Base-by-base conservation (phyloP, 2,888 invertebrate genomes). In the Metellina segmentata region DNA sequence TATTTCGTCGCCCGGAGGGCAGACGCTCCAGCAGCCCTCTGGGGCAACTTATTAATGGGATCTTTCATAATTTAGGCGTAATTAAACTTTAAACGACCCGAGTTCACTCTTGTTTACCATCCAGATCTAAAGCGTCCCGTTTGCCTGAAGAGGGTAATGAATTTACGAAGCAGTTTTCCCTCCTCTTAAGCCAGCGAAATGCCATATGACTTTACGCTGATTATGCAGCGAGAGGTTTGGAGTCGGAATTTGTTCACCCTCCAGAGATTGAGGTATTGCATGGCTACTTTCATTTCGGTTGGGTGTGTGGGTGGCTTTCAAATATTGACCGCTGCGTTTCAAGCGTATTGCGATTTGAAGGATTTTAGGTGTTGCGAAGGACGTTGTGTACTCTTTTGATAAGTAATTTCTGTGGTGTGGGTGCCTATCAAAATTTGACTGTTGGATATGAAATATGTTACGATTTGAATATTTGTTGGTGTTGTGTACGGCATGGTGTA, bases 1-100 rank as follows among this genome's bases (percentile, higher is more conserved):
- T 81, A 87, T 81, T 87, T 72, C 71, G 51, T 79, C 53, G 53
- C 81, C 49, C 77, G 49, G 19, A 48, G 70, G 86, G 61, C 69
- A 75, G 16, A 53, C 52, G 19, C n/a, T 49, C 72, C 53, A 20
- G 74, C 74, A 48, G 52, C 16, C 77, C 69, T 16, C n/a, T 16
- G 49, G n/a, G 61, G 77, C 77, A 77, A 86, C 77, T 86, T 86
- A 86, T 86, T 86, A 86, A 77, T 69, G 85, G 70, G 77, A 78
- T 86, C 85, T 77, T 86, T 70, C 78, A 86, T 86, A 86, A 78
- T 86, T 78, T 86, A 86, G 85, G 85, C 85, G 77, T 86, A 86
- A 86, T 86, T 86, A 86, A 86, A 86, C 77, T 86, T 86, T 86
- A 86, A 86, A 69, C 85, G 85, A 78, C 85, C 77, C 11, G 77